phyloP scores from a whole-genome alignment of 2,797 vertebrate genomes.

The Salmo trutta region DNA sequence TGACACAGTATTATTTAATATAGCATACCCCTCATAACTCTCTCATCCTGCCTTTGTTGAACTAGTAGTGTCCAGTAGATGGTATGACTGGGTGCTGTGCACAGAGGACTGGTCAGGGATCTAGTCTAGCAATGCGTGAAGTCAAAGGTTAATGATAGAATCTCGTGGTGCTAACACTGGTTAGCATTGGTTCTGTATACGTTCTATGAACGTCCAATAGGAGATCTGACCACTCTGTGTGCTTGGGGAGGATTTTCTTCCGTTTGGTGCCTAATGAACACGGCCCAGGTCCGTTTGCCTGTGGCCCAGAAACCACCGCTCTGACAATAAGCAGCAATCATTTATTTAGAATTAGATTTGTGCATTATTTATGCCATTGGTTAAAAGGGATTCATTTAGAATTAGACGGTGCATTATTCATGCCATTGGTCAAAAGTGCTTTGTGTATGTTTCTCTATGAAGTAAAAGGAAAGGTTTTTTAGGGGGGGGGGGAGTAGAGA shows the following conservation, averaged over 20 bases:
- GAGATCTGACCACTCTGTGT: neutral
- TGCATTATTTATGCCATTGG: conserved; percentile 50
- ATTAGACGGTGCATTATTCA: conserved; percentile 47
- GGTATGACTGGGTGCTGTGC: neutral
- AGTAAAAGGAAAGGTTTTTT: conserved; percentile 22
- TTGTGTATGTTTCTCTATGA: conserved; percentile 34
- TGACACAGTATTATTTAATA: neutral
- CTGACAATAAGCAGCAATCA: conserved; percentile 32
- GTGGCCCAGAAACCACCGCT: conserved; percentile 29
- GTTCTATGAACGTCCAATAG: neutral
- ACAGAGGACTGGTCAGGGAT: neutral
- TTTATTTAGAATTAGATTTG: conserved; percentile 36
- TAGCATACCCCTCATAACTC: neutral
- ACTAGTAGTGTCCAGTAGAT: neutral
- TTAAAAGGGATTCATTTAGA: conserved; percentile 3
- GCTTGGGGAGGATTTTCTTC: neutral
- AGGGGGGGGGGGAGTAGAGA: neutral
- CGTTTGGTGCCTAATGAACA: neutral
- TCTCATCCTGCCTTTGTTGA: neutral
- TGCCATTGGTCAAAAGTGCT: conserved; percentile 20
- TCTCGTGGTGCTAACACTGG: neutral
- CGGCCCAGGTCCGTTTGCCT: neutral
- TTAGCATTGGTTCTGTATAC: neutral
- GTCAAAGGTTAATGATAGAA: neutral
- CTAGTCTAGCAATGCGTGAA: neutral